Percentiles rank a stretch among this genome's conserved stretches.
phyloP scores from a whole-genome alignment of 2,113 vertebrate species.

The Fulmarus glacialis region DNA sequence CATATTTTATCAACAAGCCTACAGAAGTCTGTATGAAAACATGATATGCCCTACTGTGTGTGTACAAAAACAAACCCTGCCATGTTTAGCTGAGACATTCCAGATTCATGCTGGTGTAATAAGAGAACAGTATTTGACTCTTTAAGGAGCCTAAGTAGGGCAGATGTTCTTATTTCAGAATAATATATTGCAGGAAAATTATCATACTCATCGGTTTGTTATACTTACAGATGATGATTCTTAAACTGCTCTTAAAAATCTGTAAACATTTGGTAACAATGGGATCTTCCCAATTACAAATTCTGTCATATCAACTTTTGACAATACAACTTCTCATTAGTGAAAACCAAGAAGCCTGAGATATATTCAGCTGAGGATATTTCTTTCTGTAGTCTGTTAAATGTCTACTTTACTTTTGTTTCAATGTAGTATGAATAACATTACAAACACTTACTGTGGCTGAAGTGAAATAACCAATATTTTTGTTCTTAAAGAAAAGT shows the following conservation, averaged over 20 bases:
- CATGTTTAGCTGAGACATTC: neutral
- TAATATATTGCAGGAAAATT: neutral
- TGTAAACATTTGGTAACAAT: neutral
- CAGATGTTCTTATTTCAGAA: neutral
- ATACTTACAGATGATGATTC: neutral
- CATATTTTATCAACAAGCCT: neutral
- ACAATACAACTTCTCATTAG: neutral
- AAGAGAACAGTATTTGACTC: neutral
- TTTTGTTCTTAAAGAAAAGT: neutral
- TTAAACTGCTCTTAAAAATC: neutral
- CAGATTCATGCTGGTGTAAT: neutral
- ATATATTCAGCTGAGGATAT: neutral
- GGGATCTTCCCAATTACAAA: neutral
- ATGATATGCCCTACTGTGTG: neutral
- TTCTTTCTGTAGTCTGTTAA: neutral
- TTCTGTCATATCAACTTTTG: neutral
- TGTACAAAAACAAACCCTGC: neutral
- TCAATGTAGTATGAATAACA: neutral
- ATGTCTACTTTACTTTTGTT: neutral
- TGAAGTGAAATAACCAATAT: neutral
- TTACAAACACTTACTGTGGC: neutral
- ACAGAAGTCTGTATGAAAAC: neutral
- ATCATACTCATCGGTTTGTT: fast-evolving
- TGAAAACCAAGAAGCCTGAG: neutral
- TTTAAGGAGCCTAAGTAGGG: neutral